Base-by-base conservation (phyloP, 2,797 vertebrate species). In the Darevskia nairensis region DNA sequence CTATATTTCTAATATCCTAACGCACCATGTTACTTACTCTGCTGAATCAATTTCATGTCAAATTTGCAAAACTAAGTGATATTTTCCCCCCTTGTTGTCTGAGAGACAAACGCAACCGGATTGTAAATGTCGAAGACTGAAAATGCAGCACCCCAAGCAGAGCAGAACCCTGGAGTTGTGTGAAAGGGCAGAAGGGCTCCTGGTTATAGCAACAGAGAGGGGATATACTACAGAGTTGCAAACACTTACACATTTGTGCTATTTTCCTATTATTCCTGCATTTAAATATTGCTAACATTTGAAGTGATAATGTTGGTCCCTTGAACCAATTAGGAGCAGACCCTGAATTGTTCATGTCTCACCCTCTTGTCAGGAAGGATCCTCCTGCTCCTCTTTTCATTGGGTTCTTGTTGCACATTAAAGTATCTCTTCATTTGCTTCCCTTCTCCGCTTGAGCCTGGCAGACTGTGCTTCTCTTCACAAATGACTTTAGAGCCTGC, bases 1-100 rank as follows among this genome's bases (percentile, higher is more conserved):
- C 91, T 92, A 78, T 86, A 90, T 93, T 88, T 80, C 89, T 91
- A 90, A 92, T 85, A 87, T 85, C 88, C 79, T 80, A 79, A 82
- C 71, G 0, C 77, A 83, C 80, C 0, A 0, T 6, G 59, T 88
- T 84, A 11, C 85, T 94, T 68, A 32, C 72, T 29, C 86, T 59
- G 4, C 44, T 87, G 80, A 95, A 94, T 91, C 83, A 35, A 80
- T 91, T 95, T 92, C 80, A 90, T 80, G 83, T 91, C 50, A 86
- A 82, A 93, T 91, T 87, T 89, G 35, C 29, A 39, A 61, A 91
- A 35, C 1, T 39, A 71, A 83, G n/a, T 74, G 69, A 2, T 19
- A 46, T 55, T 0, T 1, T 46, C 8, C 2, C 8, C 6, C 32
- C 55, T 50, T 90, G 88, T 46, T 88, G 72, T 59, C 88, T 44